These are phyloP conservation scores for Smutsia temminckii DNA, from an alignment of 2,797 vertebrate genomes.

Conservation along the genomic window DNA sequence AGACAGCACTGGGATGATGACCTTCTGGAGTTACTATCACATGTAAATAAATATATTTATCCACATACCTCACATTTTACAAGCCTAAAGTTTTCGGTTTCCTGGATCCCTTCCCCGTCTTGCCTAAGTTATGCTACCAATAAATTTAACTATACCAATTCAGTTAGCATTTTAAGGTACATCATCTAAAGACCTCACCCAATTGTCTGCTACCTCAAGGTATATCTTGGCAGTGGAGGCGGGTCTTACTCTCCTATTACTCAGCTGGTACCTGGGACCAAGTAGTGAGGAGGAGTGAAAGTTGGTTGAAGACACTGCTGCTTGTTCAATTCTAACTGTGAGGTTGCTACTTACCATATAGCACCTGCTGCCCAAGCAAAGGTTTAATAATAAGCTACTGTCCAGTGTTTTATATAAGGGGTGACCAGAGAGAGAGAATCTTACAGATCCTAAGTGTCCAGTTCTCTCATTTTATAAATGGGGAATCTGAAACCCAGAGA, in stretches of 20 bases:
- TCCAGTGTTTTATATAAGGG: background rate
- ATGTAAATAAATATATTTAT: background rate
- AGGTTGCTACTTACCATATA: background rate
- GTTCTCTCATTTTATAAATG: slow-evolving; percentile 54
- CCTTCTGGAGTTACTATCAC: background rate
- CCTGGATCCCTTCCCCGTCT: slow-evolving; percentile 37
- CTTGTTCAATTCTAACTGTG: slow-evolving; percentile 13
- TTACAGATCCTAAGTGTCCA: slow-evolving; percentile 39
- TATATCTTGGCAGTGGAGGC: background rate
- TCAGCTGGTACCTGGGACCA: background rate
- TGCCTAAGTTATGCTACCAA: slow-evolving; percentile 44
- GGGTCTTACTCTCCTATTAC: background rate
- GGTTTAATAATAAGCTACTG: slow-evolving; percentile 7
- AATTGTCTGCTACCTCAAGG: background rate
- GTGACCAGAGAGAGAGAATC: background rate
- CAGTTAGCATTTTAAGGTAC: slow-evolving; percentile 39
- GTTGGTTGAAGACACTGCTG: background rate
- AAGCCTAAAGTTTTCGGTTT: slow-evolving; percentile 50
- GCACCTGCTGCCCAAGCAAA: background rate
- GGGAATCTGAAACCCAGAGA: slow-evolving; percentile 51
- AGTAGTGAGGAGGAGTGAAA: background rate
- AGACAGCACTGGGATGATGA: background rate
- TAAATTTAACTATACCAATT: slow-evolving; percentile 59
- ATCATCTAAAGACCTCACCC: slow-evolving; percentile 26
- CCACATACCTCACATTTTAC: slow-evolving; percentile 40